Base-by-base conservation (phyloP, 2,888 invertebrate genomes). In the Xylota sylvarum region DNA sequence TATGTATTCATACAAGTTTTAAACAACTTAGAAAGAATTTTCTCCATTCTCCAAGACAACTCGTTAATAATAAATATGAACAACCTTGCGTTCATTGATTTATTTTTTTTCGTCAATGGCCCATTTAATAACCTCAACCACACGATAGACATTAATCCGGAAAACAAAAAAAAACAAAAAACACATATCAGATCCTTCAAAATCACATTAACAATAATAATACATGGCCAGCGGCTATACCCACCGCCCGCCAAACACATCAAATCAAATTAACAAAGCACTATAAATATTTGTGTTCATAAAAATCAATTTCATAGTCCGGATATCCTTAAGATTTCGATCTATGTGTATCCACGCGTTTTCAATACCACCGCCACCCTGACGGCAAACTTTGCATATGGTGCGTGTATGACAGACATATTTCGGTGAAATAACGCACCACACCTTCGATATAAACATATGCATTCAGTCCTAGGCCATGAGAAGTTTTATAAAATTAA, bases 221-320 rank as follows among this genome's bases (percentile, higher is more conserved):
- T 23, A 50, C 50, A 23, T 19, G 50, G 23, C 23, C 19, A 19
- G 4, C 19, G 19, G 4, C 48, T 9, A 48, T 48, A 60, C 23
- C 7, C 52, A 35, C 7, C 7, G 10, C 35, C 35, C 56, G 37
- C 37, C 65, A 73, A 83, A 55, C 67, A 67, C 55, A 79, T 79
- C 55, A 79, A 84, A 78, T 73, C 73, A 60, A 60, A 69, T 73
- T 73, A 78, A 48, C 32, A 32, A 69, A 73, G 17, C 55, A 52
- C 65, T 9, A 35, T 69, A 67, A 79, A 69, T 64, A 74, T 79
- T 84, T 79, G 65, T 67, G 30, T 37, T 69, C 35, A 50, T 65
- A 58, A 77, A 77, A 82, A 83, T 67, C 79, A 84, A 84, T 79
- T 79, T 74, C 74, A 56, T 43, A 55, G 50, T 23, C 35, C 83